Evolutionary conservation across 2,113 vertebrate species (phyloP).

Genomic region (Calyptomena viridis): DNA sequence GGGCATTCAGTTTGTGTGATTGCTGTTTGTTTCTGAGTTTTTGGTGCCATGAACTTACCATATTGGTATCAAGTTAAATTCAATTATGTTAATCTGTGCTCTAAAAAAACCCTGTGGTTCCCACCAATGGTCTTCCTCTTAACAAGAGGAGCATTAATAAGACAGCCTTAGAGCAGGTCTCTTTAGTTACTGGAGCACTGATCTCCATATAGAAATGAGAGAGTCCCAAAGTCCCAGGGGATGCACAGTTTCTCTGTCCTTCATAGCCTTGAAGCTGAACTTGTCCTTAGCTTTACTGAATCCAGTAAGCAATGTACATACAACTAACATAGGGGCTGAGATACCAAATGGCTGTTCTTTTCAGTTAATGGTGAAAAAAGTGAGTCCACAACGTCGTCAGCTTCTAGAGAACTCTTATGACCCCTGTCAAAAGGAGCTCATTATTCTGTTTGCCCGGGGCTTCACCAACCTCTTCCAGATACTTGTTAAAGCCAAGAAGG

Average conservation of each 20-base stretch:
- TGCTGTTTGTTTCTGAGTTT: background rate
- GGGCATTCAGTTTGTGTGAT: background rate
- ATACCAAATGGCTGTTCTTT: background rate
- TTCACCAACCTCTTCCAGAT: slow-evolving; percentile 74
- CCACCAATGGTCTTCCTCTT: background rate
- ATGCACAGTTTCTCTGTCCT: background rate
- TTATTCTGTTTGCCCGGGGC: slow-evolving; percentile 69
- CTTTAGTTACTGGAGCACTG: background rate
- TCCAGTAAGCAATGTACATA: background rate
- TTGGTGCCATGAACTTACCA: background rate
- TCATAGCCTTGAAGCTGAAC: background rate
- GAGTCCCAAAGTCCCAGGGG: background rate
- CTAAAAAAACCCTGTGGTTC: background rate
- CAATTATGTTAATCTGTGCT: background rate
- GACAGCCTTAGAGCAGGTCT: background rate
- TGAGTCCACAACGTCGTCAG: slow-evolving; percentile 48
- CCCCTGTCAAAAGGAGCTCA: slow-evolving; percentile 47
- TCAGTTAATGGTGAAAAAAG: slow-evolving; percentile 75
- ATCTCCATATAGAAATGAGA: background rate
- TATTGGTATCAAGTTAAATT: background rate
- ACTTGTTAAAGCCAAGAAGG: slow-evolving; percentile 75
- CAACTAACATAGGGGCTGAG: background rate
- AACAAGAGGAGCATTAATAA: background rate
- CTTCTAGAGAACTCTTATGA: slow-evolving; percentile 63
- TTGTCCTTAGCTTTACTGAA: background rate